Evolutionary conservation across 2,797 vertebrate genomes (phyloP).

Genomic region (Micrastur ruficollis): DNA sequence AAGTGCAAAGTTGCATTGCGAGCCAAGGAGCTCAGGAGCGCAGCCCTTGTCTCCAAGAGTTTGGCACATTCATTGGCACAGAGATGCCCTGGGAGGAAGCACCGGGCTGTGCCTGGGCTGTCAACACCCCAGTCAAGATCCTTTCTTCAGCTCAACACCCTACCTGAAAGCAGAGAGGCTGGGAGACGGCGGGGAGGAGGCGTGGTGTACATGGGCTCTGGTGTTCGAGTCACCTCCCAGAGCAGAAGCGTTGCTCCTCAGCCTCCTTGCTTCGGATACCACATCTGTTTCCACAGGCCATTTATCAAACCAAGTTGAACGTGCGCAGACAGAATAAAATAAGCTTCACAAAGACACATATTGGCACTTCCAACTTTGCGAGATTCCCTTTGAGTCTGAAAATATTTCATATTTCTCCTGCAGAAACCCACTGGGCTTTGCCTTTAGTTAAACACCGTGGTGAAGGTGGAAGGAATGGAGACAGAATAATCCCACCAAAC

Average conservation of each 20-base stretch:
- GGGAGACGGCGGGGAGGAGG: rapidly evolving
- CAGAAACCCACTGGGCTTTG: background rate
- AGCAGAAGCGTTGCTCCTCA: background rate
- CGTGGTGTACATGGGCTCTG: background rate
- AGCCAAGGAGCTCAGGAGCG: background rate
- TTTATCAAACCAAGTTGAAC: background rate
- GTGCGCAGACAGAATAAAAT: background rate
- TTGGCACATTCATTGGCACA: background rate
- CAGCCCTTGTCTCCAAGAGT: background rate
- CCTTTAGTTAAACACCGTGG: background rate
- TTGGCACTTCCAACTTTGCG: background rate
- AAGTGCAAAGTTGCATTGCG: background rate
- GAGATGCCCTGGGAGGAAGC: background rate
- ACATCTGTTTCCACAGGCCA: no score
- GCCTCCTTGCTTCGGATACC: background rate
- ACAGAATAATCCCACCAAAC: background rate
- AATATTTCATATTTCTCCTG: background rate
- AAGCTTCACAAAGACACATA: background rate
- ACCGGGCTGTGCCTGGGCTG: background rate
- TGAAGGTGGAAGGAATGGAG: background rate
- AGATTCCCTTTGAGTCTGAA: background rate
- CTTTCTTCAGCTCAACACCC: background rate
- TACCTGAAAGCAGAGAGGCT: background rate
- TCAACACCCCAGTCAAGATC: background rate
- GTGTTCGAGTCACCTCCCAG: background rate